Evolutionary conservation across 2,888 invertebrate genomes (phyloP).

Genomic region (Ornithoptera priamus): DNA sequence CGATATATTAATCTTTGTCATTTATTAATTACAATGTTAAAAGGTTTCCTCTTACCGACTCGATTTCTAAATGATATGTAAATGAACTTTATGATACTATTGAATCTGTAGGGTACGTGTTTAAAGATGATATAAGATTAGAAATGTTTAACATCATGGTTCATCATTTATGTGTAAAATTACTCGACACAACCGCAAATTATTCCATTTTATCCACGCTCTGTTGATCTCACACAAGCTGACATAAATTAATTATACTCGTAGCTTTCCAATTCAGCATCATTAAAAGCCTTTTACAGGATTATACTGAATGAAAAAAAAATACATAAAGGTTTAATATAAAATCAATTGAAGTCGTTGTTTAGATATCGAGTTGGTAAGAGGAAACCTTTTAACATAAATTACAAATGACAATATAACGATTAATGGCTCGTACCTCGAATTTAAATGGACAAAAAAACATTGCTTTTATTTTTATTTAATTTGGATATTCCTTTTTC

Average conservation of each 20-base stretch:
- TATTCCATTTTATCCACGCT: conserved; percentile 24
- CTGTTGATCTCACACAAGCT: conserved; percentile 26
- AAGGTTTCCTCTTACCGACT: no score
- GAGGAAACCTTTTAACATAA: background rate
- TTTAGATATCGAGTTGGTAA: background rate
- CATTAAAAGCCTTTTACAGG: conserved; percentile 10
- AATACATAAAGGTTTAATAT: background rate
- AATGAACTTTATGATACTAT: no score
- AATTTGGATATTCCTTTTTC: no score
- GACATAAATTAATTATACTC: conserved; percentile 23
- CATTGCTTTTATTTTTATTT: no score
- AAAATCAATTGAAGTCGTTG: background rate
- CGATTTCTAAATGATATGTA: no score
- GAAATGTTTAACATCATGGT: background rate
- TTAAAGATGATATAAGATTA: no score
- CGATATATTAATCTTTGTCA: no score
- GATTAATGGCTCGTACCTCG: background rate
- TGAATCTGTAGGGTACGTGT: no score
- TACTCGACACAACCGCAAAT: conserved; percentile 17
- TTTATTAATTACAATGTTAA: no score
- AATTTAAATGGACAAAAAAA: background rate
- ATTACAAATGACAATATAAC: background rate
- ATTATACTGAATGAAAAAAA: background rate
- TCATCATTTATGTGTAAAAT: conserved; percentile 7
- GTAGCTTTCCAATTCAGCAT: conserved; percentile 17